A percentile compares a stretch with the other conserved stretches of the same genome.
Conservation (phyloP, 2,113 vertebrate species). For the Sylvietta virens region DNA sequence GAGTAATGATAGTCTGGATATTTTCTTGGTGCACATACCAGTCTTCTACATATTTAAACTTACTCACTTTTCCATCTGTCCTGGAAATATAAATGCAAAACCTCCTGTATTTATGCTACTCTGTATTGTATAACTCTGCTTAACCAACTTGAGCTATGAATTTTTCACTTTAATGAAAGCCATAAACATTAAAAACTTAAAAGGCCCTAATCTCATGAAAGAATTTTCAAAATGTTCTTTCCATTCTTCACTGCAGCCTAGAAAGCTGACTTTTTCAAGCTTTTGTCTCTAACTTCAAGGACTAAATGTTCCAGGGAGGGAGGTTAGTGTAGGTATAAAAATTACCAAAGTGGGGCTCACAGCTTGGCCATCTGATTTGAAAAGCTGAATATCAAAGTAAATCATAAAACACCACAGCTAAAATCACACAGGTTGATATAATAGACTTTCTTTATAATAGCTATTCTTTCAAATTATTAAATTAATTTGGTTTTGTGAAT, state of each 20-base stretch:
- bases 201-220: not conserved
- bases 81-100: not conserved
- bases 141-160: not conserved
- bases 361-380: not conserved
- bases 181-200: not conserved
- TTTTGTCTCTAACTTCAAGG: not conserved
- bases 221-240: not conserved
- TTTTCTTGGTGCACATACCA: not conserved
- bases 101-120: not conserved
- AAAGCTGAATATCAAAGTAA: not conserved
- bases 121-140: not conserved
- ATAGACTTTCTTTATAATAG: not conserved
- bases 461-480: not conserved
- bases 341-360: not conserved
- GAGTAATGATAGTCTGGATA: not conserved
- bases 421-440: not conserved
- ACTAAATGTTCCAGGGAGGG: not conserved
- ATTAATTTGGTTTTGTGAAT: not conserved
- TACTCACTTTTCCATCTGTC: not conserved
- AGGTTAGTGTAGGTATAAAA: not conserved
- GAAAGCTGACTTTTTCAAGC: not conserved
- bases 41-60: not conserved
- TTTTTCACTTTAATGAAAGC: not conserved
- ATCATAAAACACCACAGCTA: not conserved
- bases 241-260: not conserved